Evolutionary conservation across 2,888 invertebrate species (phyloP), one percentile per base, ranked within the genome.

Genomic region (Gari tellinella): DNA sequence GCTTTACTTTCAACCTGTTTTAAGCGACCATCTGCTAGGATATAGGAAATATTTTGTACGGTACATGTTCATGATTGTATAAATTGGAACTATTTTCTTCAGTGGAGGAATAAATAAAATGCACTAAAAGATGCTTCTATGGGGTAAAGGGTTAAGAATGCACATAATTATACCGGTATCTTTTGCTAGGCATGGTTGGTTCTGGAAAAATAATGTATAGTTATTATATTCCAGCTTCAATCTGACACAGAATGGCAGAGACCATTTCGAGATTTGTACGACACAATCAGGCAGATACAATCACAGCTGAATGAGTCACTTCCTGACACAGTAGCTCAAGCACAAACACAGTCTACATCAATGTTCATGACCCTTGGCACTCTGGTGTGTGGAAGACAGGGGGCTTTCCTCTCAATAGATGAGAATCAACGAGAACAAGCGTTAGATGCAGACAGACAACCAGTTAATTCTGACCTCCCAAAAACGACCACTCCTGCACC

Each of bases 361-460:
- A 49, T 55, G 15, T 10, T 26, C 7, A 45, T 26, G 8, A 17
- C 46, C 21, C 23, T 64, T 31, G 72, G 78, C n/a, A 53, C 38
- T 45, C 52, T 81, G 21, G 23, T 81, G 2, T 81, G 75, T 64
- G 72, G 79, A 5, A 45, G 69, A 40, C 14, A 48, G 17, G 66
- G 52, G 45, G 45, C 73, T 17, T 56, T 69, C 40, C 43, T 61
- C n/a, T 61, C 65, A 10, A 66, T 65, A 7, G 66, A 77, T 31
- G 52, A 55, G 7, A 51, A 60, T 21, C 55, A 66, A 23, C 62
- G 45, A 46, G 68, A 66, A n/a, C 26, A 38, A 8, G 10, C 58
- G 2, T 38, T 23, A 17, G 53, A 73, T 15, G 58, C 31, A 37
- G 66, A 70, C 46, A 41, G 53, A 14, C n/a, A 41, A 12, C 53